These are phyloP conservation scores for Parambassis ranga DNA, from an alignment of 2,797 vertebrate species.

Conservation along the genomic window DNA sequence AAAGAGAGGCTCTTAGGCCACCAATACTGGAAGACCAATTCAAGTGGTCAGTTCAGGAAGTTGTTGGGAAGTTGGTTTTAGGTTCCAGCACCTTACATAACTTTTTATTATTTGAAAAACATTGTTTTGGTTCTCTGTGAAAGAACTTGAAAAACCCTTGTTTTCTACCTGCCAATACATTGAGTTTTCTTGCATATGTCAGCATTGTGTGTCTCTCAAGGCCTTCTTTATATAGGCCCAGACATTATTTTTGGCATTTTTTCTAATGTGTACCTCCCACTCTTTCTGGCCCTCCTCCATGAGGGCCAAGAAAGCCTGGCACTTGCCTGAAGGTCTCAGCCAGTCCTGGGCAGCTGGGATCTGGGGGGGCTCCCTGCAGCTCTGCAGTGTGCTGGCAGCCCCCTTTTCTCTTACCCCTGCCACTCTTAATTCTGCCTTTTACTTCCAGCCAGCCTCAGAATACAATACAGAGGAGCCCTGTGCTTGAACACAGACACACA, in stretches of 20 bases:
- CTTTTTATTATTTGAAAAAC: constrained; percentile 46
- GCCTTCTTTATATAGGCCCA: constrained; percentile 65
- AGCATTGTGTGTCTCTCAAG: constrained; percentile 54
- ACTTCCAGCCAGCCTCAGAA: constrained; percentile 73
- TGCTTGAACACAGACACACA: constrained; percentile 63
- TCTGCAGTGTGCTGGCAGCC: constrained; percentile 76
- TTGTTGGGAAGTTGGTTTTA: constrained; percentile 8
- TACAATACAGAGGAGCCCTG: constrained; percentile 79
- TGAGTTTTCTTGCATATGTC: constrained; percentile 59
- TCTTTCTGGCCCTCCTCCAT: constrained; percentile 69
- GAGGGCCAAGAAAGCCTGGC: constrained; percentile 79
- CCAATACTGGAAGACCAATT: constrained; percentile 34
- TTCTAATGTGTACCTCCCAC: constrained; percentile 48
- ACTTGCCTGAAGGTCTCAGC: constrained; percentile 72
- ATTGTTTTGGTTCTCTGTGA: constrained; percentile 37
- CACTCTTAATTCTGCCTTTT: constrained; percentile 75
- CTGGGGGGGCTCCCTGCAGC: constrained; percentile 78
- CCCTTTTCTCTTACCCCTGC: constrained; percentile 52
- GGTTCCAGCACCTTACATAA: constrained; percentile 52
- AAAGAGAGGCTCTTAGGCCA: constrained; percentile 41
- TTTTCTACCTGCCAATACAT: constrained; percentile 30
- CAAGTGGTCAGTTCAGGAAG: constrained; percentile 27
- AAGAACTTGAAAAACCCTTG: constrained; percentile 18
- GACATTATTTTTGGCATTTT: constrained; percentile 72
- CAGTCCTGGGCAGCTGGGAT: constrained; percentile 82